Percentiles rank a stretch among this genome's conserved stretches.
phyloP scores from a whole-genome alignment of 2,797 vertebrate species.

The Chromis chromis region DNA sequence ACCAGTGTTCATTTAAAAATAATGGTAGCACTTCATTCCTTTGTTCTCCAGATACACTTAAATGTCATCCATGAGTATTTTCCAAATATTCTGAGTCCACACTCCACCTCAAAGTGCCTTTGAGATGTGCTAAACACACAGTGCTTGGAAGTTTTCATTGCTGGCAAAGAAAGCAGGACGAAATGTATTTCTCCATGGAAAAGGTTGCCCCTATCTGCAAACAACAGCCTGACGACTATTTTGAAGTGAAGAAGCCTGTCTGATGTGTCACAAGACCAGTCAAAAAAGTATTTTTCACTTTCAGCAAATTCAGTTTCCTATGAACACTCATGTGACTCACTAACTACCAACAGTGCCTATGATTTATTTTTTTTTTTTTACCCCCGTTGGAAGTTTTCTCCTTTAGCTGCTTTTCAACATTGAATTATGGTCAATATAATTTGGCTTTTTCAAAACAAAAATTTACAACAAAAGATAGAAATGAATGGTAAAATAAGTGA shows the following conservation, averaged over 20 bases:
- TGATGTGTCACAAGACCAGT: background rate
- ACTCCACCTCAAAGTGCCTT: slow-evolving; percentile 10
- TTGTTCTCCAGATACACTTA: slow-evolving; percentile 16
- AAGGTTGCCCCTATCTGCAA: background rate
- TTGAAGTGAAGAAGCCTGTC: background rate
- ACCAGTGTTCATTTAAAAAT: slow-evolving; percentile 1
- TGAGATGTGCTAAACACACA: slow-evolving; percentile 36
- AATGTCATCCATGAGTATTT: slow-evolving; percentile 28
- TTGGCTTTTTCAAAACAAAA: slow-evolving; percentile 18
- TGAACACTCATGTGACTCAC: slow-evolving; percentile 5
- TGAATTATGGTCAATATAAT: too few relatives aligned
- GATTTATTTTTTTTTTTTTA: too few relatives aligned
- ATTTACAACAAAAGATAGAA: too few relatives aligned
- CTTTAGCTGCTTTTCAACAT: too few relatives aligned
- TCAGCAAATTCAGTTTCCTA: slow-evolving; percentile 6
- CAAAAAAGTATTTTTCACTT: slow-evolving; percentile 12
- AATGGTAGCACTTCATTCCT: slow-evolving; percentile 11
- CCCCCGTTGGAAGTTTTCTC: too few relatives aligned
- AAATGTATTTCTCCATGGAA: slow-evolving; percentile 6
- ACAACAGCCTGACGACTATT: slow-evolving; percentile 10
- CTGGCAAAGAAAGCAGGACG: slow-evolving; percentile 14
- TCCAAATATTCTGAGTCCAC: background rate
- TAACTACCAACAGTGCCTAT: background rate
- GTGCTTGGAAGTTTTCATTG: slow-evolving; percentile 30
- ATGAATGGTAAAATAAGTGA: too few relatives aligned